A percentile compares a stretch with the other conserved stretches of the same genome.
phyloP scores from a whole-genome alignment of 2,888 invertebrate genomes.

The Drosophila robusta region DNA sequence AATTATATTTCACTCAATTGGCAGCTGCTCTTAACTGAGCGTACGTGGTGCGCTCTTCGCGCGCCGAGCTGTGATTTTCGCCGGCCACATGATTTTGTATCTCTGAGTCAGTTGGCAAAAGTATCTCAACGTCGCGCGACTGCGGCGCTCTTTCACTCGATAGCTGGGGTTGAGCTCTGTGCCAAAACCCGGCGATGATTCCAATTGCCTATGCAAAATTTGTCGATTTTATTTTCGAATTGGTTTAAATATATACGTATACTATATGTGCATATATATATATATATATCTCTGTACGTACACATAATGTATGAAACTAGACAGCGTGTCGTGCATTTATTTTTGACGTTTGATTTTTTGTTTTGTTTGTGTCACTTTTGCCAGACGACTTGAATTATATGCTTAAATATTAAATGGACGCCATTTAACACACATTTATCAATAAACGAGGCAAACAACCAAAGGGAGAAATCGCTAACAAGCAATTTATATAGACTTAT shows the following conservation, averaged over 20 bases:
- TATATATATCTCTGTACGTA: not conserved
- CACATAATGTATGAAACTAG: conserved; percentile 35
- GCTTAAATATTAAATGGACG: conserved; percentile 35
- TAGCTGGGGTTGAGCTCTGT: not conserved
- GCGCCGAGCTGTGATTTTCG: conserved; percentile 5
- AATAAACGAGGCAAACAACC: conserved; percentile 46
- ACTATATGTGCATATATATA: not conserved
- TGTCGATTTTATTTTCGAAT: not conserved
- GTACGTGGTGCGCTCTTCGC: conserved; percentile 5
- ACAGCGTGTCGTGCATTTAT: conserved; percentile 53
- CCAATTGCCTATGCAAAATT: conserved; percentile 4
- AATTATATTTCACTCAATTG: conserved; percentile 23
- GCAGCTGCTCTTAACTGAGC: conserved; percentile 30
- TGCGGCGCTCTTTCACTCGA: not conserved
- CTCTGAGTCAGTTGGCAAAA: conserved; percentile 22
- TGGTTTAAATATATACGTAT: conserved; percentile 9
- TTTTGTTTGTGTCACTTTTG: conserved; percentile 34
- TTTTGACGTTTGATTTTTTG: conserved; percentile 6
- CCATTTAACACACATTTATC: conserved; percentile 48
- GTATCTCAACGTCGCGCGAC: conserved; percentile 15
- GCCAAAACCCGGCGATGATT: conserved; percentile 4
- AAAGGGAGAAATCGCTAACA: conserved; percentile 24
- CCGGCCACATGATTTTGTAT: not conserved
- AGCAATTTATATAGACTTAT: conserved; percentile 5
- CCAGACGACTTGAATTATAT: conserved; percentile 41